A percentile compares a stretch with the other conserved stretches of the same genome.
These are phyloP conservation scores for Chrysolina haemoptera DNA, from an alignment of 2,888 invertebrate genomes.

Conservation along the genomic window DNA sequence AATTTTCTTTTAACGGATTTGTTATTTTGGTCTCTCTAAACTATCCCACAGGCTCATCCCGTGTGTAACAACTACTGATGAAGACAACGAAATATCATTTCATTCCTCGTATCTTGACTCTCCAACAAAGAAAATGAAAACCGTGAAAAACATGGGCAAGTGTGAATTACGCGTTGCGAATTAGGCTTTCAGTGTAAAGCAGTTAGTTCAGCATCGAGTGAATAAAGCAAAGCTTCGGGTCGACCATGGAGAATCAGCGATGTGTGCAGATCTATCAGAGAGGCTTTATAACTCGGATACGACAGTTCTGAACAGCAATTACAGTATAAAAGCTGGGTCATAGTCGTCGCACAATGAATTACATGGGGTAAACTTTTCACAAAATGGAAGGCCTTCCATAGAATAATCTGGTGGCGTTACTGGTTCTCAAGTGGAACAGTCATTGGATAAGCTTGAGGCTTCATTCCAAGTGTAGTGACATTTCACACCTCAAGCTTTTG, in stretches of 20 bases:
- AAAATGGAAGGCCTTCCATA: no score
- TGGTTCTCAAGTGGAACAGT: no score
- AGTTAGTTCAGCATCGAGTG: slow-evolving; percentile 39
- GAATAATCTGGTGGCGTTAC: no score
- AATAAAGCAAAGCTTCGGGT: slow-evolving; percentile 41
- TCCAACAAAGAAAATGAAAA: neutral
- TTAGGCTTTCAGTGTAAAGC: slow-evolving; percentile 29
- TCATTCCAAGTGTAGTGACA: no score
- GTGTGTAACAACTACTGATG: neutral
- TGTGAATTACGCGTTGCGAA: slow-evolving; percentile 40
- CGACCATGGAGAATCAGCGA: slow-evolving; percentile 52
- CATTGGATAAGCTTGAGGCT: no score
- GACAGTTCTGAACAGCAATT: slow-evolving; percentile 64
- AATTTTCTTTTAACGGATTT: no score
- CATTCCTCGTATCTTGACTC: neutral
- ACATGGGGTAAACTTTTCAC: neutral
- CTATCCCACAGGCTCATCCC: no score
- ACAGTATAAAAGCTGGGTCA: slow-evolving; percentile 57
- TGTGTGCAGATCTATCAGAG: slow-evolving; percentile 56
- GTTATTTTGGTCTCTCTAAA: no score
- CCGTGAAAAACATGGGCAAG: slow-evolving; percentile 21
- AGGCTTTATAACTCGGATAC: slow-evolving; percentile 63
- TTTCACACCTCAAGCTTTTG: no score
- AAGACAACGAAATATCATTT: neutral
- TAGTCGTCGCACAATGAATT: slow-evolving; percentile 22